Evolutionary conservation across 2,113 vertebrate species (phyloP), one percentile per base, ranked within the genome.

Genomic region (Pipra filicauda): DNA sequence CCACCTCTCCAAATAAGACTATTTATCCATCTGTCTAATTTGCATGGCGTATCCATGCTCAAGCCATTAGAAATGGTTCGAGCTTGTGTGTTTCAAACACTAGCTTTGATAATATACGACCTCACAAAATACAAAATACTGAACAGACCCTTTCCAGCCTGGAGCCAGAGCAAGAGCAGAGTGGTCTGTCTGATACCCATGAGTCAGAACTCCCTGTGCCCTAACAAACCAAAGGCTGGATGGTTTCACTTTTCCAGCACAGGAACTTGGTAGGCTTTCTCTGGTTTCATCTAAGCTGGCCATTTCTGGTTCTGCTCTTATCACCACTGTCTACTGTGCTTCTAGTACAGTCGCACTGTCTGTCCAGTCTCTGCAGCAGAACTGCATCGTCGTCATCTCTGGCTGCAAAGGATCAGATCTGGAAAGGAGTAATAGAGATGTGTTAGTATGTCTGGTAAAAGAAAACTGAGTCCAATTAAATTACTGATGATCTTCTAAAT

Each of bases 61-160:
- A 57, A 51, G 14, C 14, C 22, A 24, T 88, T 72, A 75, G 62
- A 66, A 87, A 55, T 26, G 11, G 27, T 49, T 84, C 52, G 48
- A 37, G 49, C 4, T 48, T 67, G 7, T 8, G 23, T 5, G 4
- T 54, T 51, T 48, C 49, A 41, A 46, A 57, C 8, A 4, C 12
- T 51, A 15, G 39, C 35, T 55, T 75, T 1, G 2, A 69, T 41
- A 46, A 39, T 26, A 28, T 11, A 3, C 0, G 0, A 69, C 21
- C 9, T 49, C 17, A 39, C 15, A 54, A 33, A 77, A 39, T 46
- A 22, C 2, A 24, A 24, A 37, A 22, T 46, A 27, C 26, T 2
- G 3, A 55, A 19, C 35, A 74, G 33, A 20, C 2, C 5, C 19
- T 88, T 80, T 88, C 33, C 33, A 66, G 22, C 21, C 61, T 35